These are phyloP conservation scores for Zoanthus sociatus DNA, from an alignment of 92 coral and sea anemone genomes.

Conservation along the genomic window DNA sequence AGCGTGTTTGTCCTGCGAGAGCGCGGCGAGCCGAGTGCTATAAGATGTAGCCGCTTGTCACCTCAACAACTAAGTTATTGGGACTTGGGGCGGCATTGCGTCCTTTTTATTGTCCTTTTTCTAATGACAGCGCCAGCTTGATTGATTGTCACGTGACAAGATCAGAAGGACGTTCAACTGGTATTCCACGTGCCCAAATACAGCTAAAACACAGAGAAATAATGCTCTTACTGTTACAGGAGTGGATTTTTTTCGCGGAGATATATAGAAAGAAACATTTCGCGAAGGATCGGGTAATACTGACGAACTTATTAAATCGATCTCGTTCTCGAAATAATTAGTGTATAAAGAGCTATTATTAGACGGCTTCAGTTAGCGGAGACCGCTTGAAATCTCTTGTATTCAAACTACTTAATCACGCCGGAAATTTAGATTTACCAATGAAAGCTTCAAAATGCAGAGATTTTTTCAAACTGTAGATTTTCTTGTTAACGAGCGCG, in stretches of 20 bases:
- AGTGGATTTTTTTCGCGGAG: conserved; percentile 12
- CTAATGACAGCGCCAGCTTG: conserved; percentile 99
- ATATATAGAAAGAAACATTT: not conserved
- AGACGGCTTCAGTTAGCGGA: conserved; percentile 65
- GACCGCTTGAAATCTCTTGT: conserved; percentile 60
- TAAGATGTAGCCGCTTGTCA: conserved; percentile 69
- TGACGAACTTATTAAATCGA: conserved; percentile 63
- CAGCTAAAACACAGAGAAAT: conserved; percentile 18
- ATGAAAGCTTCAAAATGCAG: conserved; percentile 51
- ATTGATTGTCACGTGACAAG: conserved; percentile 99
- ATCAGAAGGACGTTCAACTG: conserved; percentile 59
- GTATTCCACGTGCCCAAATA: conserved; percentile 77
- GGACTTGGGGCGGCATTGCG: conserved; percentile 90
- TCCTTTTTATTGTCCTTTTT: conserved; percentile 82
- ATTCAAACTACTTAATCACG: conserved; percentile 49
- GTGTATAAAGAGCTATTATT: conserved; percentile 88
- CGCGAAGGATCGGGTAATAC: not conserved
- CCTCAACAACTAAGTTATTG: conserved; percentile 99
- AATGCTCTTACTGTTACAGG: not conserved
- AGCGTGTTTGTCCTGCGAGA: conserved; percentile 4
- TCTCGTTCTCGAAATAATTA: conserved; percentile 86
- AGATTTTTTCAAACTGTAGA: conserved; percentile 50
- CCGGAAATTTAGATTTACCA: conserved; percentile 72
- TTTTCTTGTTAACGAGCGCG: conserved; percentile 64
- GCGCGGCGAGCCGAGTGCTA: conserved; percentile 25